A percentile compares a stretch with the other conserved stretches of the same genome.
phyloP scores from a whole-genome alignment of 37 sponge, comb jelly and placozoan genomes.

The Axinella damicornis region DNA sequence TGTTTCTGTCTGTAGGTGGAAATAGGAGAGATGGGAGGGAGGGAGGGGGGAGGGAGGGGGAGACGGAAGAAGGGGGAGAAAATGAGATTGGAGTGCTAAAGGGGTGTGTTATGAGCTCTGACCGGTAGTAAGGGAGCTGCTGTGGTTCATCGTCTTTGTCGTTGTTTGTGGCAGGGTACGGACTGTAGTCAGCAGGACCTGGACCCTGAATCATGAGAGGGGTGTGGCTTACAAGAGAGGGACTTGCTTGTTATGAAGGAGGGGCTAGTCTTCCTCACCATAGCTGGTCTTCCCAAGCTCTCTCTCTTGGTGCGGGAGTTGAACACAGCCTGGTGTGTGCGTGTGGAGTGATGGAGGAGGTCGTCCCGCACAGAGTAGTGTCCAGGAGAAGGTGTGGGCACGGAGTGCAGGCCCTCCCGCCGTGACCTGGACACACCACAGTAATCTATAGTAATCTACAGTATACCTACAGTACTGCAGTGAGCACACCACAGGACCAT shows the following conservation, averaged over 20 bases:
- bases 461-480: no score
- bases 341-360: slow-evolving; percentile 39
- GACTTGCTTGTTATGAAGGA: no score
- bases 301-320: slow-evolving; percentile 70
- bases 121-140: neutral
- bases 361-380: slow-evolving; percentile 77
- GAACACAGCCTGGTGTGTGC: slow-evolving; percentile 64
- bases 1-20: slow-evolving; percentile 55
- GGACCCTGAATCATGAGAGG: slow-evolving; percentile 56
- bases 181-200: slow-evolving; percentile 84
- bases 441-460: no score
- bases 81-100: no score
- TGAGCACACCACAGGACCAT: no score
- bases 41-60: neutral
- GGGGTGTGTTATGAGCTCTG: no score
- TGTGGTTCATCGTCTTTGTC: no score
- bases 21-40: neutral
- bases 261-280: neutral
- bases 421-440: slow-evolving; percentile 14
- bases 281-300: neutral
- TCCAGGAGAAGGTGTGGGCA: slow-evolving; percentile 65
- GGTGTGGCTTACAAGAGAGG: no score
- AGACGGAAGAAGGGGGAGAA: no score
- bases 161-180: neutral
- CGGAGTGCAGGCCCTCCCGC: slow-evolving; percentile 8